Percentiles rank a stretch among this genome's conserved stretches.
Conservation (phyloP, 2,888 invertebrate species). For the Latrodectus elegans region DNA sequence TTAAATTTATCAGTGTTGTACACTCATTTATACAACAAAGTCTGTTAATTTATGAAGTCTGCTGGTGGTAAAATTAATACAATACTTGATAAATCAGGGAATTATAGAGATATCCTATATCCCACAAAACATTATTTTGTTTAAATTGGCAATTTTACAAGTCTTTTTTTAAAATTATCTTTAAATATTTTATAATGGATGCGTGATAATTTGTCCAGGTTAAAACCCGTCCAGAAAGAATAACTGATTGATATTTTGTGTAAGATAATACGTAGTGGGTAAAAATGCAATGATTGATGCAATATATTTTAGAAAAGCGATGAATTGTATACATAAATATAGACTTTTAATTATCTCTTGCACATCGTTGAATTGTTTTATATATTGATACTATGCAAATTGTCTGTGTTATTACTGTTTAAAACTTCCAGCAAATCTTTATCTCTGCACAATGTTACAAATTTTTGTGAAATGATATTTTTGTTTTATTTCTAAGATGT, state of each 20-base stretch:
- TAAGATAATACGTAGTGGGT: not conserved
- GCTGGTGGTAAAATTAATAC: not conserved
- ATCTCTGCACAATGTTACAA: too few species aligned
- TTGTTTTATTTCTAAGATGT: too few species aligned
- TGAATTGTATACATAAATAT: not conserved
- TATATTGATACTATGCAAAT: too few species aligned
- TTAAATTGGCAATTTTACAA: not conserved
- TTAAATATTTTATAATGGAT: not conserved
- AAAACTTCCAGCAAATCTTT: too few species aligned
- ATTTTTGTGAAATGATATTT: too few species aligned
- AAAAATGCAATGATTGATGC: not conserved
- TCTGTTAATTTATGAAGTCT: not conserved
- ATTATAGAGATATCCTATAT: not conserved
- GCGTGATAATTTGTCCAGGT: not conserved
- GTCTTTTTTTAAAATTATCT: not conserved
- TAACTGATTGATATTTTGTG: not conserved
- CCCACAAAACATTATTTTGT: not conserved
- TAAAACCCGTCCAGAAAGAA: not conserved
- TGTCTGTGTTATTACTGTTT: too few species aligned
- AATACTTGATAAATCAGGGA: not conserved
- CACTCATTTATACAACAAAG: not conserved
- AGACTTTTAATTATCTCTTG: too few species aligned
- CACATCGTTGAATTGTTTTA: too few species aligned
- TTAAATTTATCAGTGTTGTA: not conserved
- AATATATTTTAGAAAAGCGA: not conserved